Evolutionary conservation across 2,113 vertebrate species (phyloP), one percentile per base, ranked within the genome.

Genomic region (Climacteris rufus): DNA sequence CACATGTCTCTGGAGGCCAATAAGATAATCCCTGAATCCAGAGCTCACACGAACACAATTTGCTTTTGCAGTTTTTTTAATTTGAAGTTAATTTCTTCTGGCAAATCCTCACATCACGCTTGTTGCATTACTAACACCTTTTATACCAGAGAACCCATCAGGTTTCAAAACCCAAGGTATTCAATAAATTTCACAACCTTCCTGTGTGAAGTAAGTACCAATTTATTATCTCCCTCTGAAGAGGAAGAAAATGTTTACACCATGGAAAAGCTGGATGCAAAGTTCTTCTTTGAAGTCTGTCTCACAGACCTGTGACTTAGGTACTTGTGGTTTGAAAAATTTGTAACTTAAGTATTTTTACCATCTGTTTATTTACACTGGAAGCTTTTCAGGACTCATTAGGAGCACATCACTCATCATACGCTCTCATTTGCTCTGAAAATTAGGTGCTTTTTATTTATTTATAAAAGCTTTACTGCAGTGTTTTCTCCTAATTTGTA

Each of bases 301-400:
- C 83, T 37, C 44, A 56, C 50, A 79, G 70, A 64, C 61, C 61
- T 78, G 60, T 15, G 69, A 70, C 42, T 81, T 70, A 52, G 47
- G 93, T 75, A 93, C 44, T 45, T 72, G 63, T 50, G 79, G 78
- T 83, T 79, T 93, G 83, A 79, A 90, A 91, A 90, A 90, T 49
- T 45, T 70, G 39, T 71, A 90, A 61, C 35, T 78, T 54, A 75
- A 94, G 69, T 87, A 86, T 92, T 92, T 95, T 94, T 82, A 87
- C 81, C 81, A 56, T 78, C 77, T 91, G 61, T 79, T 94, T 94
- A 82, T 95, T 95, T 94, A 92, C 44, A 47, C n/a, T 92, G 87
- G 68, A 94, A 92, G 47, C 22, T 64, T 92, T 95, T 91, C 75
- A 87, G 45, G 35, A 33, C 72, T 78, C 72, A 45, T 89, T 64